Evolutionary conservation across 1,140 invertebrate genomes (phyloP), one percentile per base, ranked within the genome.

Genomic region (Aleiodes sp.): DNA sequence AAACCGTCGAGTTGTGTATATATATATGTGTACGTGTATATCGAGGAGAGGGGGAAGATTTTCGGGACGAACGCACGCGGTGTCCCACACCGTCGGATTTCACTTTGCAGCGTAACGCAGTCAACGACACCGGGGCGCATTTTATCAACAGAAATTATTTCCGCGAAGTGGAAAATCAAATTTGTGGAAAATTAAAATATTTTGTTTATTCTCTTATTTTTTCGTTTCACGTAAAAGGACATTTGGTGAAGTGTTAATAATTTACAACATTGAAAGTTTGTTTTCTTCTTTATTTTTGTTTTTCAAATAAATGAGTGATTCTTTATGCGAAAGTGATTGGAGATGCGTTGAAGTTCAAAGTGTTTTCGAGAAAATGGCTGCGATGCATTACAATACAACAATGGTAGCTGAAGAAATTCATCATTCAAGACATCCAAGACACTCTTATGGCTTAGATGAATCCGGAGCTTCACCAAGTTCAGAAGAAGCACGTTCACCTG

Each of bases 361-460:
- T 16, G 28, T 29, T 59, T 14, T n/a, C n/a, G 14, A 19, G 65
- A 29, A 28, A 21, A 79, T 79, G 77, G 75, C 81, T 67, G 80
- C 80, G 61, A 82, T 84, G 82, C 82, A 83, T 72, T 84, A 80
- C 77, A 80, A 84, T 73, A 72, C 79, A 8, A 80, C 78, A 68
- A 73, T 80, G 24, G 70, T 78, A 14, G 62, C 75, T 12, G 82
- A 83, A 19, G 82, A 82, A n/a, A 73, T 78, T 59, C 80, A 80
- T 43, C 75, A 77, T 19, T 33, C 67, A 10, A 26, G 64, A 0
- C 76, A 78, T 62, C 69, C 72, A 1, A 67, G 73, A 43, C 77
- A 82, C 9, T 31, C 76, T 0, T 81, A 80, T 29, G 75, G 74
- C 4, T 71, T 81, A 76, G 10, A 78, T 73, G 64, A 59, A 75